Evolutionary conservation across 2,888 invertebrate genomes (phyloP).

Genomic region (Ganaspis brasiliensis): DNA sequence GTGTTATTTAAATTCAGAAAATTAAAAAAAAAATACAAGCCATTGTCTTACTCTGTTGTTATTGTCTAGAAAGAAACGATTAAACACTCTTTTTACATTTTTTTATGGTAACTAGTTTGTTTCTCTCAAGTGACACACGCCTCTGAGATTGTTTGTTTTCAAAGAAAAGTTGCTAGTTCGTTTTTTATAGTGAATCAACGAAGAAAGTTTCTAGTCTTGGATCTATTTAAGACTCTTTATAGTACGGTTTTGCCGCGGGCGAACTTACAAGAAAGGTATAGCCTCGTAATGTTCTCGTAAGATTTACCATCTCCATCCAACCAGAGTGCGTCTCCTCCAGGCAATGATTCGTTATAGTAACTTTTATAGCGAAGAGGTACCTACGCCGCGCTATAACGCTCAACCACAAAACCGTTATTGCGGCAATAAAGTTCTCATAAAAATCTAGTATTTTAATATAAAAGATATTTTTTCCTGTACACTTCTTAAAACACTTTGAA

Average conservation of each 20-base stretch:
- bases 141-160: background rate
- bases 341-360: slow-evolving; percentile 42
- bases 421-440: slow-evolving; percentile 35
- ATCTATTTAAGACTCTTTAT: slow-evolving; percentile 32
- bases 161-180: background rate
- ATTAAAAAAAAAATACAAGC: background rate
- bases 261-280: slow-evolving; percentile 37
- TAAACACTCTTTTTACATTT: no score
- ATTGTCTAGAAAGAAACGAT: no score
- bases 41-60: no score
- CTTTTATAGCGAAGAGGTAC: slow-evolving; percentile 36
- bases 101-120: no score
- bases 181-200: slow-evolving; percentile 4
- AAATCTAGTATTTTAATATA: slow-evolving; percentile 34
- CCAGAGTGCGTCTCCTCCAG: slow-evolving; percentile 36
- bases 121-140: background rate
- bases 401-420: slow-evolving; percentile 38
- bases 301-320: slow-evolving; percentile 40
- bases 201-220: slow-evolving; percentile 30
- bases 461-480: background rate
- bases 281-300: slow-evolving; percentile 33
- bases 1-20: background rate
- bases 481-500: slow-evolving; percentile 12
- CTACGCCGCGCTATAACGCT: slow-evolving; percentile 20
- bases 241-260: slow-evolving; percentile 34